Base-by-base conservation (phyloP, 1,140 invertebrate species). In the Phymorhynchus buccinoides region DNA sequence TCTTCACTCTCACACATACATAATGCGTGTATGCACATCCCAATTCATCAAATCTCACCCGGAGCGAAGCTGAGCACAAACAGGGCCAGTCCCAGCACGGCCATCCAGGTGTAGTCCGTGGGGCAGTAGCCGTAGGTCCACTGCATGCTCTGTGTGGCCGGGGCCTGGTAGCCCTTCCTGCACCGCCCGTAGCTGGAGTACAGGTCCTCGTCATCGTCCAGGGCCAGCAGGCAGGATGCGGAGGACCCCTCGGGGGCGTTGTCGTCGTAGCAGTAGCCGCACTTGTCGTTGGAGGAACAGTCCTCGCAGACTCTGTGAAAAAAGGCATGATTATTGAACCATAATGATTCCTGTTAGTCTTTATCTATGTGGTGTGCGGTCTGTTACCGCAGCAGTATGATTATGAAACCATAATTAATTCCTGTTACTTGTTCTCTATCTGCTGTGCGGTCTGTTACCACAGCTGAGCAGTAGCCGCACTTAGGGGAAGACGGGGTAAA, bases 1-100 rank as follows among this genome's bases (percentile, higher is more conserved):
- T n/a, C n/a, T n/a, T n/a, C n/a, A n/a, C n/a, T n/a, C n/a, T n/a
- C n/a, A n/a, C n/a, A n/a, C n/a, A n/a, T n/a, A n/a, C n/a, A n/a
- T n/a, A n/a, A n/a, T 62, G 56, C 56, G 18, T 62, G 18, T 22
- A 27, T 62, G 56, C 6, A 22, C 66, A 71, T 9, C 62, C 18
- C 62, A 66, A 22, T 7, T 27, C 62, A 14, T 7, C 62, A 66
- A 16, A n/a, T 35, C 68, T 37, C 68, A 94, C 94, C 94, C 88
- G 94, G 94, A 44, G 94, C 94, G 90, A 95, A 95, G 66, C 92
- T 94, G 68, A 95, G 87, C 18, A 95, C 91, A 85, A 95, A 95
- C 7, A 94, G 71, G 0, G 92, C 90, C 42, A 95, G 89, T 41
- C 94, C 95, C 14, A 94, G 39, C 1, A 95, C 91, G 4, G 93